phyloP scores from a whole-genome alignment of 2,888 invertebrate genomes.

The Melanostoma mellinum region DNA sequence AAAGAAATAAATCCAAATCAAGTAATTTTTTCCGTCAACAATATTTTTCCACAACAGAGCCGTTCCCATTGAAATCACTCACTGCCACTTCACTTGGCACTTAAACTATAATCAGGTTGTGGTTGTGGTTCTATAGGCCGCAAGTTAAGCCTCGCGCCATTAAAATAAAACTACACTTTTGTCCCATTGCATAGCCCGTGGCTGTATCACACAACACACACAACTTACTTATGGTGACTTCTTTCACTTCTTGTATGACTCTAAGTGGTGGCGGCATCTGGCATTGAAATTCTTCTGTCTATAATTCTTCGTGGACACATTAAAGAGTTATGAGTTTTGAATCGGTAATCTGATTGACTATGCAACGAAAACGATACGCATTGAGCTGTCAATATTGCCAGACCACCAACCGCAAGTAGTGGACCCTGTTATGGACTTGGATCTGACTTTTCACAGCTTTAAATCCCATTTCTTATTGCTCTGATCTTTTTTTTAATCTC shows the following conservation, averaged over 20 bases:
- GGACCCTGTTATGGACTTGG: neutral
- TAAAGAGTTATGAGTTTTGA: conserved; percentile 33
- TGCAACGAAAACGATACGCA: conserved; percentile 36
- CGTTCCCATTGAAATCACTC: conserved; percentile 52
- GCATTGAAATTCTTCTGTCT: conserved; percentile 62
- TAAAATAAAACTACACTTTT: conserved; percentile 19
- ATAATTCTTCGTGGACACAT: conserved; percentile 33
- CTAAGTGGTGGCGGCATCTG: conserved; percentile 29
- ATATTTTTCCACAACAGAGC: neutral
- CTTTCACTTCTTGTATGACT: conserved; percentile 28
- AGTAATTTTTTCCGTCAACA: conserved; percentile 61
- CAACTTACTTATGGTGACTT: conserved; percentile 6
- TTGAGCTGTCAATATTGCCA: conserved; percentile 41
- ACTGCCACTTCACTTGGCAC: conserved; percentile 19
- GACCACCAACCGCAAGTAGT: conserved; percentile 16
- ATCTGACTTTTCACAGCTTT: neutral
- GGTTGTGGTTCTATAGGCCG: neutral
- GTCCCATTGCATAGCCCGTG: neutral
- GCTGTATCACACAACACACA: neutral
- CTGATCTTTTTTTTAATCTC: too few species aligned
- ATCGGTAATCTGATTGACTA: conserved; percentile 43
- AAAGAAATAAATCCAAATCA: conserved; percentile 37
- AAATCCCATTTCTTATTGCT: too few species aligned
- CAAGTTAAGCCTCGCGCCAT: neutral
- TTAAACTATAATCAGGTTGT: conserved; percentile 13